phyloP scores from a whole-genome alignment of 2,113 vertebrate genomes.

The Calonectris borealis region DNA sequence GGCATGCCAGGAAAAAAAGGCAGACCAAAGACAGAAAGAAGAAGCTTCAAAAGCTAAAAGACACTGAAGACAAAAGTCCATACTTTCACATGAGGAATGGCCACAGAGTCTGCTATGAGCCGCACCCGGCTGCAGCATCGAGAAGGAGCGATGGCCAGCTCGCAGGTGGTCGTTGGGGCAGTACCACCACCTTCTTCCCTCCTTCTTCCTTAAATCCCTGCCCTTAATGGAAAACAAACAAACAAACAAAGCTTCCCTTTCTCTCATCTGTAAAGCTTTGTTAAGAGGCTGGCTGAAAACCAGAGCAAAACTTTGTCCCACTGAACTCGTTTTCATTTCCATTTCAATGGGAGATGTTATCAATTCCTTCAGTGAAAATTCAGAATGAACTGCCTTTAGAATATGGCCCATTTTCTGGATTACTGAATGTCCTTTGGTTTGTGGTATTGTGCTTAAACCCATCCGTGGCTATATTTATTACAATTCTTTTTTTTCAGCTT shows the following conservation, averaged over 20 bases:
- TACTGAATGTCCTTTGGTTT: background rate
- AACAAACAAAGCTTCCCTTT: background rate
- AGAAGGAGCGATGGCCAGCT: background rate
- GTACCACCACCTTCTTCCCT: background rate
- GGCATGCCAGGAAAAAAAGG: background rate
- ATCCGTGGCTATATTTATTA: conserved; percentile 1
- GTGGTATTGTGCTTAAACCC: background rate
- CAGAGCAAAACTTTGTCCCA: background rate
- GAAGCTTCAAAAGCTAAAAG: background rate
- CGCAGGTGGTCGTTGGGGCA: background rate
- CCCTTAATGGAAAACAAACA: background rate
- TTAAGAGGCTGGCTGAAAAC: background rate
- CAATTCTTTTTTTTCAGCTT: background rate
- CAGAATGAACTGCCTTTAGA: background rate
- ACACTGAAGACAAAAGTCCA: background rate
- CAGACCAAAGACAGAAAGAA: background rate
- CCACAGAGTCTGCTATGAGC: background rate
- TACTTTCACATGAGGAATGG: background rate
- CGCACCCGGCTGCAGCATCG: background rate
- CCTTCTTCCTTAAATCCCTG: background rate
- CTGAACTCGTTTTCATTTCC: background rate
- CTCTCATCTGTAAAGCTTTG: background rate
- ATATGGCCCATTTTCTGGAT: background rate
- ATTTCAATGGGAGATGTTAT: background rate
- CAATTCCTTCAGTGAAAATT: conserved; percentile 1